phyloP scores from a whole-genome alignment of 2,888 invertebrate species.

The Drosophila neoperkinsi region DNA sequence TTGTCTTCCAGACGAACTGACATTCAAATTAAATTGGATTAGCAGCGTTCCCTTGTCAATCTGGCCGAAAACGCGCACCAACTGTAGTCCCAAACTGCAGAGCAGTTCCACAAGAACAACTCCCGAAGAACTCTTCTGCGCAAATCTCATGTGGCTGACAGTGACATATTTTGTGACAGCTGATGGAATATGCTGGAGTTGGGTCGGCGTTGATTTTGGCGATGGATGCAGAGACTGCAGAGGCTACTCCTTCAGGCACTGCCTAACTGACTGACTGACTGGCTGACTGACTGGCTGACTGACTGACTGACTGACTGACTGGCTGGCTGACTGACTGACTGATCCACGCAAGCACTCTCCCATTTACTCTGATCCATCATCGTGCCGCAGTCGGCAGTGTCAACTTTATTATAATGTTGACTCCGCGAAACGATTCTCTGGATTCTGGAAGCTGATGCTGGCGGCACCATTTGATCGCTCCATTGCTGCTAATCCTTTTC shows the following conservation, averaged over 20 bases:
- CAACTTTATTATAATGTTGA: constrained; percentile 76
- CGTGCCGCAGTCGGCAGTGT: constrained; percentile 71
- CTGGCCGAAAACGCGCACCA: constrained; percentile 55
- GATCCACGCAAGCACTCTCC: constrained; percentile 24
- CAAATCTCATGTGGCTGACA: constrained; percentile 83
- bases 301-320: background rate
- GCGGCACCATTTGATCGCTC: constrained; percentile 83
- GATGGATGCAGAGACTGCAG: constrained; percentile 4
- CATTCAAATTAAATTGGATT: constrained; percentile 85
- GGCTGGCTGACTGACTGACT: constrained; percentile 6
- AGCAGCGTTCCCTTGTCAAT: constrained; percentile 84
- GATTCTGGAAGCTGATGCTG: constrained; percentile 56
- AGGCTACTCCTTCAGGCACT: constrained; percentile 9
- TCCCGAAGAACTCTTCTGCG: constrained; percentile 47
- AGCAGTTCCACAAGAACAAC: constrained; percentile 22
- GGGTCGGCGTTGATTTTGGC: constrained; percentile 48
- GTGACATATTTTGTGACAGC: constrained; percentile 84
- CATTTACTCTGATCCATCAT: constrained; percentile 77
- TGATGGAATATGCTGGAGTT: constrained; percentile 82
- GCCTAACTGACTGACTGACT: background rate
- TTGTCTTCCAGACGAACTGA: constrained; percentile 84
- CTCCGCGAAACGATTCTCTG: constrained; percentile 7
- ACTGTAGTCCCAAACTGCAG: constrained; percentile 35
- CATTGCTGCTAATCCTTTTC: constrained; percentile 82
- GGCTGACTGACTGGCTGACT: background rate